These are phyloP conservation scores for Acomys russatus DNA, from an alignment of 2,797 vertebrate genomes.

Conservation along the genomic window DNA sequence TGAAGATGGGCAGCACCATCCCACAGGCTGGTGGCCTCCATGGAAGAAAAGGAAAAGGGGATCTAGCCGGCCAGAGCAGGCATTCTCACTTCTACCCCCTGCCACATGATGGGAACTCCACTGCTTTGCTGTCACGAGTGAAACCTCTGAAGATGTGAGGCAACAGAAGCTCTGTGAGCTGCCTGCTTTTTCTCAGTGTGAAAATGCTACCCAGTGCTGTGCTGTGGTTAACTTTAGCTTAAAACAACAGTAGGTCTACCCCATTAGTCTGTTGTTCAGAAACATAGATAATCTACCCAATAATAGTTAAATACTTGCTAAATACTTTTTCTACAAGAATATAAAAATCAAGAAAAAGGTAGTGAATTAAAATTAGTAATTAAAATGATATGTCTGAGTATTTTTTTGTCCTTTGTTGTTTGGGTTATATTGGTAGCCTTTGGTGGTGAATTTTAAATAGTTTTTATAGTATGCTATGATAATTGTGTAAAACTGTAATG, in stretches of 20 bases:
- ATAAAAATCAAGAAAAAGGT: slow-evolving; percentile 35
- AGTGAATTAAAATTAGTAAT: slow-evolving; percentile 58
- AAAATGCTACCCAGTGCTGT: no score
- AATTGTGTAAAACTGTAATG: not conserved
- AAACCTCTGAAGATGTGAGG: not conserved
- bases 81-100: not conserved
- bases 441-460: not conserved
- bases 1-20: not conserved
- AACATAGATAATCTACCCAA: not conserved
- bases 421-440: slow-evolving; percentile 37
- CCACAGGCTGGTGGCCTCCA: not conserved
- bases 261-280: not conserved
- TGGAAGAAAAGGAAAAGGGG: not conserved
- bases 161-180: no score
- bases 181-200: not conserved
- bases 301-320: slow-evolving; percentile 53
- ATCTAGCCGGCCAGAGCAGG: not conserved
- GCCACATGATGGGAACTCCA: not conserved
- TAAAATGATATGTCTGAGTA: slow-evolving; percentile 18
- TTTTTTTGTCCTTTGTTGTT: slow-evolving; percentile 29
- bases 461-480: not conserved
- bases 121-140: not conserved
- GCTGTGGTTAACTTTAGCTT: slow-evolving; percentile 37
- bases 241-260: slow-evolving; percentile 14
- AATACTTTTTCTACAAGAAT: slow-evolving; percentile 33